These are phyloP conservation scores for Delichon dasypus DNA, from an alignment of 2,797 vertebrate species.

Conservation along the genomic window DNA sequence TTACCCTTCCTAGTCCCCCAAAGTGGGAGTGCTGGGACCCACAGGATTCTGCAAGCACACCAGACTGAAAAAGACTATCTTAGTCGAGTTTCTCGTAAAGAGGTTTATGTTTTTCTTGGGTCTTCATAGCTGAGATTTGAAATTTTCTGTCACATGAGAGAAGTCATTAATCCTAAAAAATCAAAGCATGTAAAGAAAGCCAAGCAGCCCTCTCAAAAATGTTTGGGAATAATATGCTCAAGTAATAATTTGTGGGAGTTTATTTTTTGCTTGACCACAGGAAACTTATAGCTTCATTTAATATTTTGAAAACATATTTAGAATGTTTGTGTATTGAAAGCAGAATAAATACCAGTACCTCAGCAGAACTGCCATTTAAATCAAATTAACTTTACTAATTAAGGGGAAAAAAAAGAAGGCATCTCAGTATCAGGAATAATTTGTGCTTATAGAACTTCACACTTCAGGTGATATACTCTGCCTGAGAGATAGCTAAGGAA, in stretches of 20 bases:
- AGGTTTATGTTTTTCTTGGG: not conserved
- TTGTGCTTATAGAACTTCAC: constrained; percentile 64
- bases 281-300: constrained; percentile 65
- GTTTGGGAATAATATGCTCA: constrained; percentile 25
- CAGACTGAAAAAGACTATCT: not conserved
- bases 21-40: not conserved
- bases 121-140: not conserved
- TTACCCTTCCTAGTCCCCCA: not conserved
- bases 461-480: constrained; percentile 62
- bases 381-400: constrained; percentile 77
- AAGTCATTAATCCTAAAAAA: constrained; percentile 14
- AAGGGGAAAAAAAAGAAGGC: constrained; percentile 49
- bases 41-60: not conserved
- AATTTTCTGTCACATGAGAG: constrained; percentile 1
- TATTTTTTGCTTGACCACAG: constrained; percentile 30
- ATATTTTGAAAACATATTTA: constrained; percentile 68
- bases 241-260: constrained; percentile 14
- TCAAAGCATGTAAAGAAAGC: no score
- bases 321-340: constrained; percentile 48
- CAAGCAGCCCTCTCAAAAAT: constrained; percentile 24
- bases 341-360: constrained; percentile 62
- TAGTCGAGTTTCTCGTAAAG: constrained; percentile 16
- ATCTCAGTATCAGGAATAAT: constrained; percentile 64
- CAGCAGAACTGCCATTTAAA: constrained; percentile 73
- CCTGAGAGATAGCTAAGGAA: constrained; percentile 50